These are phyloP conservation scores for Poecile atricapillus DNA, from an alignment of 2,113 vertebrate species.

Conservation along the genomic window DNA sequence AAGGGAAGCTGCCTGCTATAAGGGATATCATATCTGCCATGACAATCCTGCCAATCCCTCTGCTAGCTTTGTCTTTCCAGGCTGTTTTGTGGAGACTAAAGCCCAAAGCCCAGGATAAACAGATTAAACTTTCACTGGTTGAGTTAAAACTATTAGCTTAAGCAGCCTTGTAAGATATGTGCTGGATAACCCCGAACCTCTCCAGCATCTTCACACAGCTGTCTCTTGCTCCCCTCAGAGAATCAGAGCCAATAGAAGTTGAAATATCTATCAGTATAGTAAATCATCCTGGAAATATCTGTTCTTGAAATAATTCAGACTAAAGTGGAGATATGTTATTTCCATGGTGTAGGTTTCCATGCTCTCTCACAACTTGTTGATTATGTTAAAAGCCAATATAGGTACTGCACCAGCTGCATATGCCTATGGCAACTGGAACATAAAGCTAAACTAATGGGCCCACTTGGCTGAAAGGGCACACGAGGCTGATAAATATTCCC, in stretches of 20 bases:
- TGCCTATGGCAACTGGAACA: not conserved
- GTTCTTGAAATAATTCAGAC: not conserved
- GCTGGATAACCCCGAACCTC: not conserved
- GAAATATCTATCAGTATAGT: not conserved
- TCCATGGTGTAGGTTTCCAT: not conserved
- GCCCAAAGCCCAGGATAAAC: not conserved
- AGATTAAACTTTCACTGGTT: not conserved
- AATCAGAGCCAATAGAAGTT: not conserved
- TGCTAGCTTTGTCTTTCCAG: not conserved
- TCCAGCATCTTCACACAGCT: not conserved
- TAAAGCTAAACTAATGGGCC: not conserved
- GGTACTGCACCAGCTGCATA: not conserved
- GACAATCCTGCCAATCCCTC: not conserved
- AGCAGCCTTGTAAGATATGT: not conserved
- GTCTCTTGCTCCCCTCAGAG: not conserved
- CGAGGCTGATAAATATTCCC: not conserved
- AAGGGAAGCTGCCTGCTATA: not conserved
- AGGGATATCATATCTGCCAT: not conserved
- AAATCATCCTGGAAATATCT: not conserved
- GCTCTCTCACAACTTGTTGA: not conserved
- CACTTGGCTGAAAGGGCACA: not conserved
- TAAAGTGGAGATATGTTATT: not conserved
- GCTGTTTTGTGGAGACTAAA: not conserved
- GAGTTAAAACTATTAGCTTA: not conserved
- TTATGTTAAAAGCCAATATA: conserved; percentile 13